Conservation (phyloP, 2,797 vertebrate genomes). For the Cyclura pinguis region DNA sequence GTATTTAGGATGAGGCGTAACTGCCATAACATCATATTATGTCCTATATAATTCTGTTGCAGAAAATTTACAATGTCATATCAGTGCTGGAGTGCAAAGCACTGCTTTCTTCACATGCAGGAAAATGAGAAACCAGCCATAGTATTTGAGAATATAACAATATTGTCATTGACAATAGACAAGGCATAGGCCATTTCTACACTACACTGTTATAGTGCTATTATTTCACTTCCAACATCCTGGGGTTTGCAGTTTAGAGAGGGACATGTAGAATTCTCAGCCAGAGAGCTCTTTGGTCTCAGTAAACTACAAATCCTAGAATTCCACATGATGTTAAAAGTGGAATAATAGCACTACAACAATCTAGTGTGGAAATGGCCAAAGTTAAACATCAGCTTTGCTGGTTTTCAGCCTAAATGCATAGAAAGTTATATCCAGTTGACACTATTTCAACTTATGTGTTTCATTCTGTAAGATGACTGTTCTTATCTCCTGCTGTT, state of each 20-base stretch:
- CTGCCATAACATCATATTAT: background rate
- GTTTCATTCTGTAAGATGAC: background rate
- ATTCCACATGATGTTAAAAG: too few relatives aligned
- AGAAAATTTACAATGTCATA: too few relatives aligned
- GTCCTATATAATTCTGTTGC: background rate
- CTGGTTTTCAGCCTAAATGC: background rate
- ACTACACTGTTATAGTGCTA: too few relatives aligned
- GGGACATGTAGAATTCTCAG: too few relatives aligned
- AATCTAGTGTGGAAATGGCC: too few relatives aligned
- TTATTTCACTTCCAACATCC: too few relatives aligned
- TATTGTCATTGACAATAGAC: background rate
- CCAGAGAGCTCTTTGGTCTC: too few relatives aligned
- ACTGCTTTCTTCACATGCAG: background rate
- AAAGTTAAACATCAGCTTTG: background rate
- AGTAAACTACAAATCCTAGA: too few relatives aligned
- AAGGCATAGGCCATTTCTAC: too few relatives aligned
- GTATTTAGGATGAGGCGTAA: background rate
- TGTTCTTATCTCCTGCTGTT: background rate
- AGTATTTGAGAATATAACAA: background rate
- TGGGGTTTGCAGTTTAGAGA: too few relatives aligned
- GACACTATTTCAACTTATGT: background rate
- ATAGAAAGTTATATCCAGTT: background rate
- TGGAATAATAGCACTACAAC: too few relatives aligned
- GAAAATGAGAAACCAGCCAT: background rate
- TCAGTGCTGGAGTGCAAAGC: background rate